phyloP scores from a whole-genome alignment of 1,140 invertebrate genomes.

The Pachyrhynchus sulphureomaculatus region DNA sequence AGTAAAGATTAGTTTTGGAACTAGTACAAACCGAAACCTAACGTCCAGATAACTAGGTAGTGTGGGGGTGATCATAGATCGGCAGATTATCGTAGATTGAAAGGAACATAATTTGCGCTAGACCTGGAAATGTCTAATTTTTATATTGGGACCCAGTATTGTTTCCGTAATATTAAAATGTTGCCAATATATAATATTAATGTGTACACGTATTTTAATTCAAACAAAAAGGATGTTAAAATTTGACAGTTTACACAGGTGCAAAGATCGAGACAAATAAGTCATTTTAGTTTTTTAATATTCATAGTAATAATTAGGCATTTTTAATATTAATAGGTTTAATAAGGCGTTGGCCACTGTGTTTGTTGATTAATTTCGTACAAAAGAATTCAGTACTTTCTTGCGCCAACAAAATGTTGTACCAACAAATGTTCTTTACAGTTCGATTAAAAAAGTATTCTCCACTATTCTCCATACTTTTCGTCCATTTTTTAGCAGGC shows the following conservation, averaged over 20 bases:
- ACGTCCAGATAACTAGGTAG: background rate
- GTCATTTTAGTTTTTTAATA: background rate
- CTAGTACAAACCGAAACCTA: background rate
- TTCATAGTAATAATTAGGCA: too few relatives aligned
- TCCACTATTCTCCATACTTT: too few relatives aligned
- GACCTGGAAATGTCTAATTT: background rate
- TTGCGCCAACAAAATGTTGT: too few relatives aligned
- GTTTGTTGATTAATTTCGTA: too few relatives aligned
- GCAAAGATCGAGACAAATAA: background rate
- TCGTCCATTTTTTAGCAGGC: too few relatives aligned
- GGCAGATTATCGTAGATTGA: background rate
- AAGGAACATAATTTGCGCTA: background rate
- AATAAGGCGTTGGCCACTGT: too few relatives aligned
- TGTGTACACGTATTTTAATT: background rate
- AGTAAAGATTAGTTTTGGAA: slow-evolving; percentile 1
- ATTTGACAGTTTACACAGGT: slow-evolving; percentile 14
- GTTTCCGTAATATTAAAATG: slow-evolving; percentile 3
- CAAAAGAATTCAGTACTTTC: too few relatives aligned
- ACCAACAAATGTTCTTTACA: too few relatives aligned
- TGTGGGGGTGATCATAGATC: background rate
- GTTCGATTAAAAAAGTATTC: too few relatives aligned
- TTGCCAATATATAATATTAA: slow-evolving; percentile 9
- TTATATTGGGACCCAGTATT: slow-evolving; percentile 7
- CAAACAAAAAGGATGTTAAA: background rate
- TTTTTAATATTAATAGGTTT: too few relatives aligned